Evolutionary conservation across 2,797 vertebrate species (phyloP), one percentile per base, ranked within the genome.

Genomic region (Pangasius djambal): DNA sequence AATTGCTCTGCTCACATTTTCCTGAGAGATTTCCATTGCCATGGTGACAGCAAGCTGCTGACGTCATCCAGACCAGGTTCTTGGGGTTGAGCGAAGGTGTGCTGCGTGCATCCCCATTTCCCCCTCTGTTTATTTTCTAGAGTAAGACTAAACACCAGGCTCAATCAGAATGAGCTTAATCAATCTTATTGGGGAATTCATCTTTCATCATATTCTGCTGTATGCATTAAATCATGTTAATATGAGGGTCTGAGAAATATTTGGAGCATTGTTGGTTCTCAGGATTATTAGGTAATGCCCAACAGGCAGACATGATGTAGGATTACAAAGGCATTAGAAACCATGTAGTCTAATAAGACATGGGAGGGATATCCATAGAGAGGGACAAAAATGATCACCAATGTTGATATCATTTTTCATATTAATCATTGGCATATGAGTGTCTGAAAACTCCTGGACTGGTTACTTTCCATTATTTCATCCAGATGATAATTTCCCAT

Each of bases 11-110:
- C 87, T 77, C 79, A 87, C 88, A 82, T 89, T 89, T 91, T 86
- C 86, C 90, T 84, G 78, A 69, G 86, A 92, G 92, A 92, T 93
- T 93, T 91, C 87, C 59, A 91, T 92, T 88, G 78, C 92, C 92
- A 92, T 94, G 92, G 93, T 91, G 92, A 94, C 92, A 79, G 89
- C 79, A 90, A 91, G 90, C 87, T 90, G 89, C 88, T 91, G 88
- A 92, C 91, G 91, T 93, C 90, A 92, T 92, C 67, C 74, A 75
- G 70, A 37, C 63, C 74, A 87, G 88, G 87, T 86, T 86, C 63
- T 87, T 74, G 88, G 84, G 89, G 79, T 90, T 90, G 91, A 87
- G 89, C 55, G 79, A 83, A 91, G 88, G 84, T 89, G 90, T 85
- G 84, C 57, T 75, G 59, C 8, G 37, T 69, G 88, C 25, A 77